phyloP scores from a whole-genome alignment of 2,113 vertebrate genomes.

The Microcebus tavaratra region DNA sequence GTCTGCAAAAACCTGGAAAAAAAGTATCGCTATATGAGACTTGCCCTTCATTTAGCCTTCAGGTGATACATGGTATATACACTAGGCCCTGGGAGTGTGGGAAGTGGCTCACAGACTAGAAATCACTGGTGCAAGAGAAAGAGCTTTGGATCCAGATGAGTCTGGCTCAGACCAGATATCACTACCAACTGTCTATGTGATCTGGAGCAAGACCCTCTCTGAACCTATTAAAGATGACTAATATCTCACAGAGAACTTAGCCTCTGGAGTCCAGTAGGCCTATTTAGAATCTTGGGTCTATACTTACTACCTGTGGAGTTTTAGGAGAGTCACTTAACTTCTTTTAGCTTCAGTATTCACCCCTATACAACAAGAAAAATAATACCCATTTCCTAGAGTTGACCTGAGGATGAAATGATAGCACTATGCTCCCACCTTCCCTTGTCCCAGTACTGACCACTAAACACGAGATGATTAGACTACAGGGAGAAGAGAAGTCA shows the following conservation, averaged over 20 bases:
- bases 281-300: neutral
- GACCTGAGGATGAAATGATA: neutral
- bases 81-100: neutral
- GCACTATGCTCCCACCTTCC: neutral
- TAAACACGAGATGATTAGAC: neutral
- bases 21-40: neutral
- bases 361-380: slow-evolving; percentile 9
- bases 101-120: neutral
- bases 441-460: neutral
- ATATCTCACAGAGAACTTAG: neutral
- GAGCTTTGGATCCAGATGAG: neutral
- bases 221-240: neutral
- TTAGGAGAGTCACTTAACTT: slow-evolving; percentile 22
- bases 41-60: neutral
- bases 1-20: neutral
- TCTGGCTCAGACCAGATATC: neutral
- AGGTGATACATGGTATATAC: neutral
- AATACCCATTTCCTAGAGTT: neutral
- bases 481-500: neutral
- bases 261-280: neutral
- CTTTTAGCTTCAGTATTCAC: neutral
- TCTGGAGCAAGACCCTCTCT: neutral
- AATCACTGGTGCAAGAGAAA: neutral
- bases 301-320: neutral
- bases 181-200: neutral